Evolutionary conservation across 1,140 invertebrate species (phyloP), one percentile per base, ranked within the genome.

Genomic region (Mamestra configurata): DNA sequence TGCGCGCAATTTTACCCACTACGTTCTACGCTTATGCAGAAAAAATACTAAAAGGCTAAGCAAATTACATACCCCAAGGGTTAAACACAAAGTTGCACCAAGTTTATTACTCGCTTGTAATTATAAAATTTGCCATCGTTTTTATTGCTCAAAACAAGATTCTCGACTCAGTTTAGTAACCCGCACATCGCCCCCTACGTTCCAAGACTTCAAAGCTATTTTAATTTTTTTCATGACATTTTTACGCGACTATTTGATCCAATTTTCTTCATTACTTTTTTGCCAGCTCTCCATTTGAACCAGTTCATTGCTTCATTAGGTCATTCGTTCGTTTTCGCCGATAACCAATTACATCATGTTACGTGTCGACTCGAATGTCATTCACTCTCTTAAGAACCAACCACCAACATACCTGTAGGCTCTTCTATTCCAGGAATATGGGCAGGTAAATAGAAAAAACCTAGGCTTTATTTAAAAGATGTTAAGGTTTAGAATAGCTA

Each of bases 401-500:
- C 3, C 18, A 46, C 66, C 68, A 66, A 68, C 73, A 73, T 81
- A 68, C 72, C 79, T 71, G 72, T 46, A 77, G 55, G 5, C 1
- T 18, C 37, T 20, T 66, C 46, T 40, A 35, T 82, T 82, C 80
- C 57, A 27, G 64, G 77, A 79, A 82, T 70, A 70, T 43, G 27
- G 59, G 31, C 57, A 66, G 20, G 59, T 79, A 53, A 27, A 53
- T 64, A 73, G 31, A 79, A 37, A 49, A 61, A 55, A 22, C 46
- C 49, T 22, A 68, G 7, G 8, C 43, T 61, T 5, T 79, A 79
- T 35, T 15, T 18, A 43, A 27, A n/a, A 59, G 10, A 61, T 51
- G 13, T 10, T 71, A 84, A 72, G 51, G 79, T 80, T 66, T 22
- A 79, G 13, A 80, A 61, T 84, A 55, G 53, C 43, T 18, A 81